phyloP scores from a whole-genome alignment of 2,113 vertebrate species.

The Rhinopomastus cyanomelas region DNA sequence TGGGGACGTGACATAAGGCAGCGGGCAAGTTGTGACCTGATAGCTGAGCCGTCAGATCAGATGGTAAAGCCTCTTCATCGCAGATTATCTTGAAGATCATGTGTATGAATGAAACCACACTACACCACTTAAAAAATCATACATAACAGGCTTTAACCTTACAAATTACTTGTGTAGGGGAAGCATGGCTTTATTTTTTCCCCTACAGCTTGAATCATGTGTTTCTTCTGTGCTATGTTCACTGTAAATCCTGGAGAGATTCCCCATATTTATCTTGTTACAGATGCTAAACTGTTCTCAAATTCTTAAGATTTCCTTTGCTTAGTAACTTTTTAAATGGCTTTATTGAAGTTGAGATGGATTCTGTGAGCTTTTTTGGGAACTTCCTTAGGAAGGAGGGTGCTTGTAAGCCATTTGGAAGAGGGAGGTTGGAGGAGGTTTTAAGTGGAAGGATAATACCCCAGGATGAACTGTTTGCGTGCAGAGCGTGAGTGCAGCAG shows the following conservation, averaged over 20 bases:
- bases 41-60: background rate
- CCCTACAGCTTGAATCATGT: background rate
- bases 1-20: background rate
- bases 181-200: background rate
- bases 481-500: background rate
- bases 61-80: background rate
- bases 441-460: background rate
- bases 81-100: too few species aligned
- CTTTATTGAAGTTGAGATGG: background rate
- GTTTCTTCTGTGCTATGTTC: background rate
- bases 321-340: background rate
- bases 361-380: background rate
- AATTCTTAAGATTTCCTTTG: background rate
- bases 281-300: background rate
- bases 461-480: background rate
- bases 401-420: background rate
- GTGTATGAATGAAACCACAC: rapidly evolving
- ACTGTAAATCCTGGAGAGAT: background rate
- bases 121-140: background rate
- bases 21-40: rapidly evolving
- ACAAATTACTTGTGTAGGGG: background rate
- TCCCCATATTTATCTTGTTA: background rate
- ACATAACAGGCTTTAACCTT: background rate
- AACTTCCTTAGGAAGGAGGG: background rate
- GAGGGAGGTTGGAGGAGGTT: background rate